These are phyloP conservation scores for Eubucco bourcierii DNA, from an alignment of 2,113 vertebrate species.

Conservation along the genomic window DNA sequence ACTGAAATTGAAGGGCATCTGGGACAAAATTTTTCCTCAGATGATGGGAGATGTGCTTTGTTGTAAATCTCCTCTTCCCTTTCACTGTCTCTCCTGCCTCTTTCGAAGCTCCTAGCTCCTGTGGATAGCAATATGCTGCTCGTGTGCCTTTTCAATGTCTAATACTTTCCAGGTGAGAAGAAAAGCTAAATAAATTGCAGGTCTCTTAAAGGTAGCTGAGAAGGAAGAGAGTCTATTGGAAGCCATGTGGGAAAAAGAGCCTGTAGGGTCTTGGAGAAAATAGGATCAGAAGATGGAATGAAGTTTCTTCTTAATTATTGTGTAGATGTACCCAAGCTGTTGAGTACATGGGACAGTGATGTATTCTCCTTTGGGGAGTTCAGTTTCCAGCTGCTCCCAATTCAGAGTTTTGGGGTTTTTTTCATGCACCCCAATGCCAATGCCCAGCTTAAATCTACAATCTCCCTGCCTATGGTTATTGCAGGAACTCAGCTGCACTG, in stretches of 20 bases:
- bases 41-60: background rate
- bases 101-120: background rate
- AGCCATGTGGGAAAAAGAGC: background rate
- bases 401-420: background rate
- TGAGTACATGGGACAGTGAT: background rate
- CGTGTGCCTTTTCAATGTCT: background rate
- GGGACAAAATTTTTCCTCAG: background rate
- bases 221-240: background rate
- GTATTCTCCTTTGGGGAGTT: slow-evolving; percentile 1
- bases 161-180: slow-evolving; percentile 8
- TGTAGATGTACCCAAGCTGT: background rate
- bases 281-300: background rate
- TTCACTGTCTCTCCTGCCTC: background rate
- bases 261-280: slow-evolving; percentile 2
- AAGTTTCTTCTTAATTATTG: background rate
- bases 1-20: background rate
- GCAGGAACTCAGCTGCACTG: slow-evolving; percentile 19
- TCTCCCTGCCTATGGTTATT: slow-evolving; percentile 6
- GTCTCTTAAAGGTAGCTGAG: background rate
- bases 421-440: background rate
- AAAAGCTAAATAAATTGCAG: slow-evolving; percentile 33
- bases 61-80: background rate
- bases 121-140: background rate
- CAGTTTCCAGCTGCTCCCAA: background rate
- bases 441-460: background rate